These are phyloP conservation scores for Mantis religiosa DNA, from an alignment of 2,888 invertebrate genomes.

Conservation along the genomic window DNA sequence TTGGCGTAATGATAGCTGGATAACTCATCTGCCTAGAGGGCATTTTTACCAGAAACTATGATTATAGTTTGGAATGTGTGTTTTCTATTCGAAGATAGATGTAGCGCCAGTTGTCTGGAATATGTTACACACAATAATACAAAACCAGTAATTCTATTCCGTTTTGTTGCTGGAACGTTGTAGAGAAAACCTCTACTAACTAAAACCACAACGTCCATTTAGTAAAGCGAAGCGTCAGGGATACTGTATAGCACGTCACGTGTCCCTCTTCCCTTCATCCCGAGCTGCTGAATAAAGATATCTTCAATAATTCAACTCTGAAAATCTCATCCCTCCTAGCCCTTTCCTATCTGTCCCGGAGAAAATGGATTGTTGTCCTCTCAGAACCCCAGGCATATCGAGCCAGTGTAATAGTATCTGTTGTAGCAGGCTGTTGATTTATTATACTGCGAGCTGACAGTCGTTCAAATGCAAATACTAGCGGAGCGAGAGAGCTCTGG, in stretches of 20 bases:
- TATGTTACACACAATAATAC: too few relatives aligned
- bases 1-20: too few relatives aligned
- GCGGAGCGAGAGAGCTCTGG: neutral
- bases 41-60: too few relatives aligned
- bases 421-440: conserved; percentile 22
- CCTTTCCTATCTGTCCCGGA: conserved; percentile 9
- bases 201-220: neutral
- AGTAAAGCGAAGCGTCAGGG: neutral
- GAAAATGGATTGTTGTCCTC: conserved; percentile 26
- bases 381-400: neutral
- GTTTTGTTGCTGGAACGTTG: neutral
- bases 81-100: too few relatives aligned
- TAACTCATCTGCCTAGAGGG: too few relatives aligned
- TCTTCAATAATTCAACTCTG: conserved; percentile 18
- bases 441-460: conserved; percentile 26
- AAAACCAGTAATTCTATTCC: neutral
- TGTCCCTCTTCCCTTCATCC: neutral
- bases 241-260: neutral
- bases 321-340: conserved; percentile 4
- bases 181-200: neutral
- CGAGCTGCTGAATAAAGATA: neutral
- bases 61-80: too few relatives aligned
- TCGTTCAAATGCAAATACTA: conserved; percentile 30
- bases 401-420: neutral
- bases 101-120: too few relatives aligned